phyloP scores from a whole-genome alignment of 2,888 invertebrate species.

The Alcis repandata region DNA sequence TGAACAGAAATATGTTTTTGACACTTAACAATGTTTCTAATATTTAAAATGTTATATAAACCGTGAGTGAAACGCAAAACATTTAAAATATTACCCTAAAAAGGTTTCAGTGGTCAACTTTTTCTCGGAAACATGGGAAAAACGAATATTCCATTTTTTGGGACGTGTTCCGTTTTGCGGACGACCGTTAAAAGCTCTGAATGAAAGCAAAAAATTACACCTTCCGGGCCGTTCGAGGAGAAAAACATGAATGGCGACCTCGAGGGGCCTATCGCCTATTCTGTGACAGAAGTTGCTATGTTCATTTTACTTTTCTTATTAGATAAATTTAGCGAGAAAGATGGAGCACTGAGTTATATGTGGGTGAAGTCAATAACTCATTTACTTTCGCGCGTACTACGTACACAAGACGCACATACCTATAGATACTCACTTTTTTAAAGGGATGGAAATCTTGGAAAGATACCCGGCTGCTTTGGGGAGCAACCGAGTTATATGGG shows the following conservation, averaged over 20 bases:
- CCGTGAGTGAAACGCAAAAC: conserved; percentile 2
- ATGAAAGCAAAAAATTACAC: conserved; percentile 11
- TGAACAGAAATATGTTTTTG: too few relatives aligned
- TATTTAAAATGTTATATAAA: neutral
- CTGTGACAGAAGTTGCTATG: neutral
- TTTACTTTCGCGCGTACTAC: too few relatives aligned
- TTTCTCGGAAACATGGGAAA: conserved; percentile 10
- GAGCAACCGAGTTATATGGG: too few relatives aligned
- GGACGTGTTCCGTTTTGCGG: conserved; percentile 12
- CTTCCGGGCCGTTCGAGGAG: conserved; percentile 7
- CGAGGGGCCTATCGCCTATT: neutral
- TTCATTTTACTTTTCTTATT: neutral
- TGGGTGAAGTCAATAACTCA: too few relatives aligned
- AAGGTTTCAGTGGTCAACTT: conserved; percentile 15
- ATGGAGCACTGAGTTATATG: too few relatives aligned
- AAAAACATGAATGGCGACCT: conserved; percentile 1
- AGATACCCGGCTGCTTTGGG: too few relatives aligned
- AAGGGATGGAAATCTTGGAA: too few relatives aligned
- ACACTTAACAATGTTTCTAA: too few relatives aligned
- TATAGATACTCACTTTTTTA: too few relatives aligned
- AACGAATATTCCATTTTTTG: conserved; percentile 7
- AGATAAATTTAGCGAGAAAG: too few relatives aligned
- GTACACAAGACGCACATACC: too few relatives aligned
- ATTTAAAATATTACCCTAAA: conserved; percentile 18
- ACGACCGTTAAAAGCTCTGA: conserved; percentile 12